Conservation (phyloP, 2,797 vertebrate genomes). For the Eutrigla gurnardus region DNA sequence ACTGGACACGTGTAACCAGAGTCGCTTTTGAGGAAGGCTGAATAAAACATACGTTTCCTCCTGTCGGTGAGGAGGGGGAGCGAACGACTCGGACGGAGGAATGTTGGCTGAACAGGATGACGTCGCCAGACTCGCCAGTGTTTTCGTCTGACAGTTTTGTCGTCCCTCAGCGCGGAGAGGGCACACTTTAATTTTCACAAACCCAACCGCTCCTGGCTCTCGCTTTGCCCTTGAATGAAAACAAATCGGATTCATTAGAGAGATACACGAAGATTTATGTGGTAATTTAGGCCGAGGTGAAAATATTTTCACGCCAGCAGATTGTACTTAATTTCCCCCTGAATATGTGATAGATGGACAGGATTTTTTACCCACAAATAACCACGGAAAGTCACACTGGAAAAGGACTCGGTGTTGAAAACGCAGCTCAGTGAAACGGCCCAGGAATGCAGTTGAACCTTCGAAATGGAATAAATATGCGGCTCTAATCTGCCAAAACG, state of each 20-base stretch:
- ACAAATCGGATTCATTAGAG: conserved; percentile 57
- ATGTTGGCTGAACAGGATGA: conserved; percentile 30
- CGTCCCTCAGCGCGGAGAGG: conserved; percentile 26
- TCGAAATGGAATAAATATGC: conserved; percentile 71
- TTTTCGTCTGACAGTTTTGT: conserved; percentile 44
- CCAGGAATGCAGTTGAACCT: conserved; percentile 63
- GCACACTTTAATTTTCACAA: conserved; percentile 36
- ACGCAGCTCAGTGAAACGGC: conserved; percentile 36
- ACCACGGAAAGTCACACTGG: conserved; percentile 36
- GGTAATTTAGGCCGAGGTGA: conserved; percentile 32
- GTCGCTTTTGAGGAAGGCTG: conserved; percentile 22
- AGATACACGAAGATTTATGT: conserved; percentile 42
- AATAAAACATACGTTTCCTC: conserved; percentile 37
- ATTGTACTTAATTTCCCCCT: conserved; percentile 36
- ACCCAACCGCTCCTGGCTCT: conserved; percentile 37
- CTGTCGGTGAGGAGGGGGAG: conserved; percentile 1
- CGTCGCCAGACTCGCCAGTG: conserved; percentile 36
- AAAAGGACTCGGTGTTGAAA: conserved; percentile 59
- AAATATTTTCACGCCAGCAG: conserved; percentile 49
- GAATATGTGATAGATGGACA: conserved; percentile 5
- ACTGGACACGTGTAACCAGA: background rate
- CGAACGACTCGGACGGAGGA: conserved; percentile 25
- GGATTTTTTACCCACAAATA: conserved; percentile 21
- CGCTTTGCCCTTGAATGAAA: conserved; percentile 22
- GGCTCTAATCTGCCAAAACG: conserved; percentile 50